phyloP scores from a whole-genome alignment of 2,797 vertebrate genomes.

The Phyllotis vaccarum region DNA sequence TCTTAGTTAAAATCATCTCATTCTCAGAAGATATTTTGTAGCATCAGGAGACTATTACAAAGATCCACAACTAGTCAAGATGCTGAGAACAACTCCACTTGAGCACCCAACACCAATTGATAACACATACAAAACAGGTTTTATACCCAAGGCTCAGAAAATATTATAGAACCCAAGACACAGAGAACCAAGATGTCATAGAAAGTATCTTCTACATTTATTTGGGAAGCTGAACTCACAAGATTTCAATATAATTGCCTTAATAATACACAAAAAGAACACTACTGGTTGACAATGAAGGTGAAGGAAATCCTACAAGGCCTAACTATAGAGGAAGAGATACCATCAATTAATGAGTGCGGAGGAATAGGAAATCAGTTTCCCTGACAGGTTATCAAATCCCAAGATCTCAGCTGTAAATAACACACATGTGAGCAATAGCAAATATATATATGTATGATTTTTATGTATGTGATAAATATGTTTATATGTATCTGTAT shows the following conservation, averaged over 20 bases:
- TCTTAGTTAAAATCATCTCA: background rate
- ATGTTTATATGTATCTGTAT: background rate
- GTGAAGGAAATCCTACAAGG: background rate
- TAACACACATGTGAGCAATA: background rate
- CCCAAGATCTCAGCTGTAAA: background rate
- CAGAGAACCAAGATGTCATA: background rate
- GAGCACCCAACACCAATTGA: background rate
- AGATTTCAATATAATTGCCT: background rate
- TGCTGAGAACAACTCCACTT: background rate
- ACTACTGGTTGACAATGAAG: background rate
- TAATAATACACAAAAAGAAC: background rate
- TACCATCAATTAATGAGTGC: background rate
- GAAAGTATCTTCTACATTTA: too few relatives aligned
- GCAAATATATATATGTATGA: background rate
- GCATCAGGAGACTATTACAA: background rate
- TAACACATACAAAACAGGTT: background rate
- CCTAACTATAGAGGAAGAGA: background rate
- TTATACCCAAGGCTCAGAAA: background rate
- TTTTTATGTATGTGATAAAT: background rate
- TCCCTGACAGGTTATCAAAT: background rate
- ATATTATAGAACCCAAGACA: background rate
- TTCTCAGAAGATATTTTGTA: background rate
- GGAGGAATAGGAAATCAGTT: background rate
- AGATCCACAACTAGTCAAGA: background rate
- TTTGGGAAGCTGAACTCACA: background rate